Evolutionary conservation across 1,140 invertebrate genomes (phyloP).

Genomic region (Octopus bimaculoides): DNA sequence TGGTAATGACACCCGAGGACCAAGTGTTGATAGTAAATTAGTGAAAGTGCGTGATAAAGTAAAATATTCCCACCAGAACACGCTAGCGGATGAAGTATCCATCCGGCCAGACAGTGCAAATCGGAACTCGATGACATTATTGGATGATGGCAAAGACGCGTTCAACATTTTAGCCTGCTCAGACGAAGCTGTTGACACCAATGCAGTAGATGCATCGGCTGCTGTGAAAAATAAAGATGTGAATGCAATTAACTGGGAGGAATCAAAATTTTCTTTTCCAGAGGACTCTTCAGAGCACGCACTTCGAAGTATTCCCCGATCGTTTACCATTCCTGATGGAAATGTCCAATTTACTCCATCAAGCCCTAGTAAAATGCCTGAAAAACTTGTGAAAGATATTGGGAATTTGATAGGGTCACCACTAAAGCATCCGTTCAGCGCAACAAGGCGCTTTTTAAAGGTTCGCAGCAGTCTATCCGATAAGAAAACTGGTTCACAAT

Average conservation of each 20-base stretch:
- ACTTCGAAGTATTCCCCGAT: constrained; percentile 10
- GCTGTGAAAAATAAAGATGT: constrained; percentile 3
- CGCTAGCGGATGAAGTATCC: constrained; percentile 47
- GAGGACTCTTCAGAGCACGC: constrained; percentile 15
- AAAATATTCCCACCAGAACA: constrained; percentile 34
- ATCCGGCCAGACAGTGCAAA: constrained; percentile 42
- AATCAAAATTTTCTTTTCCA: constrained; percentile 14
- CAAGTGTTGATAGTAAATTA: constrained; percentile 24
- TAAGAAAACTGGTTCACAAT: constrained; percentile 33
- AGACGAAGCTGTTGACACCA: not conserved
- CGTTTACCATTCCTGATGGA: constrained; percentile 4
- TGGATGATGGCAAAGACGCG: constrained; percentile 28
- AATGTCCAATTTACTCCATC: constrained; percentile 23
- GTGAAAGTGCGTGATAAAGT: constrained; percentile 25
- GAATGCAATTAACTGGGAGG: constrained; percentile 12
- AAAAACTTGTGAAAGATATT: constrained; percentile 46
- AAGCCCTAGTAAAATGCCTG: constrained; percentile 46
- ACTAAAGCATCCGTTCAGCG: constrained; percentile 33
- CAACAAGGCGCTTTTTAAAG: constrained; percentile 43
- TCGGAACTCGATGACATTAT: constrained; percentile 41
- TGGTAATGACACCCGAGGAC: constrained; percentile 26
- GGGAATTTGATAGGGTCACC: constrained; percentile 45
- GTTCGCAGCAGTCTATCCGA: constrained; percentile 36
- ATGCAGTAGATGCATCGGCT: not conserved
- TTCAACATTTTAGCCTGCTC: constrained; percentile 3